Evolutionary conservation across 2,113 vertebrate species (phyloP), one percentile per base, ranked within the genome.

Genomic region (Paradoxurus hermaphroditus): DNA sequence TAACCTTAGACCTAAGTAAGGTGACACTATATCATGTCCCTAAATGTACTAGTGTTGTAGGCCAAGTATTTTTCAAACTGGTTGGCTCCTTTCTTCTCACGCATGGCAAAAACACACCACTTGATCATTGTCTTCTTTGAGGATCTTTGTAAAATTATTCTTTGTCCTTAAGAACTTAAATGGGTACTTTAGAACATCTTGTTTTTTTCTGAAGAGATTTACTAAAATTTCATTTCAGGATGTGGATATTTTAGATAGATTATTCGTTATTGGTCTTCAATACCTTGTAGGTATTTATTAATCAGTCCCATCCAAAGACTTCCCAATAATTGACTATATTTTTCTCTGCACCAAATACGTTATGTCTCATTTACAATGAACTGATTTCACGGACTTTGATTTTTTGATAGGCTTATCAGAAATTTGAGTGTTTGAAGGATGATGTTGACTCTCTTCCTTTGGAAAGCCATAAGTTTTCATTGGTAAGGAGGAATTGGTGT

Each of bases 391-490:
- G 62, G 87, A 19, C 49, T 73, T 86, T 94, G 87, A 65, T 73
- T 82, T 95, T 94, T 77, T 95, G 53, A 97, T 82, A 92, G 36
- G 41, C 49, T 73, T 86, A 79, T 92, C 44, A 88, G n/a, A 91
- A 86, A 95, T 95, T 36, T 90, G 85, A 95, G 70, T 95, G 92
- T 86, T 91, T 94, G 62, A 96, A 92, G 83, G 92, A 96, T 41
- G 81, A 39, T 91, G 78, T 86, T 83, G 53, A 91, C 75, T 95
- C 51, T 83, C 5, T 36, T 91, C 68, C 95, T 92, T 93, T 75
- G 15, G 79, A 97, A 97, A 93, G 82, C 25, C 39, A 68, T 75
- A 90, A 5, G 10, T 86, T 96, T 96, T 96, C 97, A 92, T 82
- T 96, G 77, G 41, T 79, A 95, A 90, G 85, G 49, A 97, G 79